Evolutionary conservation across 2,113 vertebrate species (phyloP).

Genomic region (Galemys pyrenaicus): DNA sequence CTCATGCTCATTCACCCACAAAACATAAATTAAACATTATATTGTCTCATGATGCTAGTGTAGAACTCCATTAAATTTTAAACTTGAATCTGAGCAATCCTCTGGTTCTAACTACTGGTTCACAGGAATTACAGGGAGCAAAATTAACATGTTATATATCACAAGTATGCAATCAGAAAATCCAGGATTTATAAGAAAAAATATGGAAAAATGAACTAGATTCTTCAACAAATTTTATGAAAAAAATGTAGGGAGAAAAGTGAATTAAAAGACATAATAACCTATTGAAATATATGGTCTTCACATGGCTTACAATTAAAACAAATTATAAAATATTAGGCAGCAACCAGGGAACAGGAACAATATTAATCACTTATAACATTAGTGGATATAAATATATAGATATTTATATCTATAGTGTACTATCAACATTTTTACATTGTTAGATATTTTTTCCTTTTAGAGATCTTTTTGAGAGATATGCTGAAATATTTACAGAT

Average conservation of each 20-base stretch:
- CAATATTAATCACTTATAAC: background rate
- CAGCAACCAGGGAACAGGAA: background rate
- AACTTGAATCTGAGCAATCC: background rate
- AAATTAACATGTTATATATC: background rate
- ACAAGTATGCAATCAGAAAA: background rate
- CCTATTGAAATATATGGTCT: background rate
- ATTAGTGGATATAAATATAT: background rate
- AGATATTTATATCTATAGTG: background rate
- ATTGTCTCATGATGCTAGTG: background rate
- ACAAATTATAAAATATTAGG: background rate
- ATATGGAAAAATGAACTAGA: background rate
- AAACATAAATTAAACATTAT: background rate
- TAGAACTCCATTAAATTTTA: background rate
- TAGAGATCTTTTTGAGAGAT: background rate
- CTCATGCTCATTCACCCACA: background rate
- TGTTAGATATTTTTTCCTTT: background rate
- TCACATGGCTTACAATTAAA: background rate
- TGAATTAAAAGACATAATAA: background rate
- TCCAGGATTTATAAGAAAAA: background rate
- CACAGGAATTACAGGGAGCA: background rate
- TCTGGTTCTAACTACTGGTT: background rate
- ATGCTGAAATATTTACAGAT: background rate
- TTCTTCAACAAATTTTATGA: background rate
- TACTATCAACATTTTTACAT: background rate
- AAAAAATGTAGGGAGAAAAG: background rate